Evolutionary conservation across 2,113 vertebrate genomes (phyloP).

Genomic region (Colius striatus): DNA sequence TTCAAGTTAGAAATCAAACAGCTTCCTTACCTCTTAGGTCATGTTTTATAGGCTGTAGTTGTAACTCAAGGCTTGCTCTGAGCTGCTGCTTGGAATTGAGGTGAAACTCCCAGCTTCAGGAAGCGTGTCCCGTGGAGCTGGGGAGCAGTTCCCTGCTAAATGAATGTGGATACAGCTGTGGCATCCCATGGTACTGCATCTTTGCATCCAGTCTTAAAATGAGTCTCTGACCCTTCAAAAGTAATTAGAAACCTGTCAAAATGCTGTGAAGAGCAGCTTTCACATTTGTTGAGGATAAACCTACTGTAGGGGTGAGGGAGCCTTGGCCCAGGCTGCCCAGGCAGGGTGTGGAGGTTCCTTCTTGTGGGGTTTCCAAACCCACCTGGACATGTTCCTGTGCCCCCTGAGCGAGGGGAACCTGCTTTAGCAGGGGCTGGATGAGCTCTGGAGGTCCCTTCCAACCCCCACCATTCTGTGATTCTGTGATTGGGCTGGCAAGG

Average conservation of each 20-base stretch:
- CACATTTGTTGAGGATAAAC: not conserved
- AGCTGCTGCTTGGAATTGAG: not conserved
- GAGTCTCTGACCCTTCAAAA: not conserved
- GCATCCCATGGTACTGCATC: not conserved
- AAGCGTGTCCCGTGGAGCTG: not conserved
- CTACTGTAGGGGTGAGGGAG: too few species aligned
- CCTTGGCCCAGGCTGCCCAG: too few species aligned
- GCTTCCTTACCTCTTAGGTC: not conserved
- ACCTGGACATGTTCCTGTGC: too few species aligned
- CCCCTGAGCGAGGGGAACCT: too few species aligned
- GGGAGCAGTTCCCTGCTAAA: not conserved
- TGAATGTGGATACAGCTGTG: not conserved
- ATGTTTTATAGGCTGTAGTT: not conserved
- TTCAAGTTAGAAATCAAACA: not conserved
- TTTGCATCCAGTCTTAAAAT: not conserved
- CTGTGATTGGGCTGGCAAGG: not conserved
- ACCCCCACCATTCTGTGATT: too few species aligned
- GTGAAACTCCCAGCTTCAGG: not conserved
- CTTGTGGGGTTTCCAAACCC: too few species aligned
- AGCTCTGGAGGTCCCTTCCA: too few species aligned
- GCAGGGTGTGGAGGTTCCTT: too few species aligned
- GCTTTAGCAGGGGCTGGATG: too few species aligned
- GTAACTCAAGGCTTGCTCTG: not conserved
- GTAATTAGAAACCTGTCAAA: not conserved
- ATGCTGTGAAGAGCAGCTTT: not conserved